These are phyloP conservation scores for Melanotus villosus DNA, from an alignment of 2,888 invertebrate species.

Conservation along the genomic window DNA sequence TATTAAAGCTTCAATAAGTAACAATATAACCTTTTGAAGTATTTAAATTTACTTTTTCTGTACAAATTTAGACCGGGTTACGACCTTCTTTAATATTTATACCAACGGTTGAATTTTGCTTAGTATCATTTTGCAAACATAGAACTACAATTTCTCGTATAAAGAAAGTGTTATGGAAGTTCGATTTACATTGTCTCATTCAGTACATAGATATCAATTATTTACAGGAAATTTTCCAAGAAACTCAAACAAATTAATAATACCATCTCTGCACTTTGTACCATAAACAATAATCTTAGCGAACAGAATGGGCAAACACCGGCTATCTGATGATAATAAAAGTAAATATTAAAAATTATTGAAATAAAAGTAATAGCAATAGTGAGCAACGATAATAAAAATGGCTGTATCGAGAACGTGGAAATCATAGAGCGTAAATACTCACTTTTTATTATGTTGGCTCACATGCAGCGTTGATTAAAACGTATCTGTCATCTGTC, in stretches of 20 bases:
- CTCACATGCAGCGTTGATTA: conserved; percentile 24
- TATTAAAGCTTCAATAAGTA: not conserved
- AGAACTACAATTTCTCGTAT: too few relatives aligned
- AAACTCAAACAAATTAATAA: not conserved
- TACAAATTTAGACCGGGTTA: too few relatives aligned
- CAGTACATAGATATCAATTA: too few relatives aligned
- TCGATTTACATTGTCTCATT: too few relatives aligned
- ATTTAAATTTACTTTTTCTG: too few relatives aligned
- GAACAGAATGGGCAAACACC: not conserved
- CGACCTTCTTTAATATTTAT: too few relatives aligned
- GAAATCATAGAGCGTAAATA: conserved; percentile 22
- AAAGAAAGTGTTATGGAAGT: too few relatives aligned
- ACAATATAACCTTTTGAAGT: too few relatives aligned
- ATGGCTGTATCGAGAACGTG: conserved; percentile 13
- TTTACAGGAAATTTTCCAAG: too few relatives aligned
- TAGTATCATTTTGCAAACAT: too few relatives aligned
- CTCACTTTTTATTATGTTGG: conserved; percentile 11
- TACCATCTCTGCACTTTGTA: not conserved
- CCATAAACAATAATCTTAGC: not conserved
- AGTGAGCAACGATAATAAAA: not conserved
- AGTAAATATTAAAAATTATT: not conserved
- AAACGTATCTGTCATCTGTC: conserved; percentile 29
- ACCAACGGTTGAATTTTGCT: too few relatives aligned
- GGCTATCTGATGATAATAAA: not conserved
- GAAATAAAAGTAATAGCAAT: not conserved